Conservation (phyloP, 2,888 invertebrate species). For the Eulithis testata region DNA sequence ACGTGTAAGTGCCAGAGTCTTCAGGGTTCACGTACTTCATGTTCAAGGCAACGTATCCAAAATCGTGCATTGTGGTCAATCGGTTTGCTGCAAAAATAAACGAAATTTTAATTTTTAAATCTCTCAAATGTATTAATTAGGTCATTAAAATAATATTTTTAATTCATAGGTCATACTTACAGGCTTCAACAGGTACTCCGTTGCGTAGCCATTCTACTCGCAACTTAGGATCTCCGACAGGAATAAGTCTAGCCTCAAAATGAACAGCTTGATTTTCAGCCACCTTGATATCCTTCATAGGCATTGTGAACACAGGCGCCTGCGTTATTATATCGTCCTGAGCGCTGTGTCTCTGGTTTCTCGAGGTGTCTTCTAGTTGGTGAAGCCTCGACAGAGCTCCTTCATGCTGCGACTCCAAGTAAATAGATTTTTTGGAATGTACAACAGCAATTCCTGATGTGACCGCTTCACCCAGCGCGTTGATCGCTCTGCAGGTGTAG, state of each 20-base stretch:
- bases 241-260: slow-evolving; percentile 96
- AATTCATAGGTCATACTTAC: slow-evolving; percentile 78
- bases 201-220: slow-evolving; percentile 97
- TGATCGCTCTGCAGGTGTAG: slow-evolving; percentile 97
- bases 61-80: slow-evolving; percentile 97
- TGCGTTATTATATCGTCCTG: slow-evolving; percentile 93
- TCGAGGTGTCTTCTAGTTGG: slow-evolving; percentile 91
- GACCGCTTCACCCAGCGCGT: slow-evolving; percentile 96
- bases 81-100: slow-evolving; percentile 88
- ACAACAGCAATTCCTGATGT: slow-evolving; percentile 95
- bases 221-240: slow-evolving; percentile 96
- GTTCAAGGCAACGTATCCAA: slow-evolving; percentile 97
- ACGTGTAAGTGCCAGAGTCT: slow-evolving; percentile 98
- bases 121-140: neutral
- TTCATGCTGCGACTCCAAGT: slow-evolving; percentile 94
- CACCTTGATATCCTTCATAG: slow-evolving; percentile 93
- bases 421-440: slow-evolving; percentile 93
- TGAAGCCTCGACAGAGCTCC: slow-evolving; percentile 91
- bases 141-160: neutral
- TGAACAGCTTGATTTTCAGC: slow-evolving; percentile 97
- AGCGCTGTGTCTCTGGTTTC: slow-evolving; percentile 88
- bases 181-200: slow-evolving; percentile 95
- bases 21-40: slow-evolving; percentile 98
- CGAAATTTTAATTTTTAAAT: neutral
- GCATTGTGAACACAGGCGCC: slow-evolving; percentile 96